Percentiles rank a stretch among this genome's conserved stretches.
Evolutionary conservation across 2,113 vertebrate species (phyloP).

Genomic region (Notarius lentiginosus): DNA sequence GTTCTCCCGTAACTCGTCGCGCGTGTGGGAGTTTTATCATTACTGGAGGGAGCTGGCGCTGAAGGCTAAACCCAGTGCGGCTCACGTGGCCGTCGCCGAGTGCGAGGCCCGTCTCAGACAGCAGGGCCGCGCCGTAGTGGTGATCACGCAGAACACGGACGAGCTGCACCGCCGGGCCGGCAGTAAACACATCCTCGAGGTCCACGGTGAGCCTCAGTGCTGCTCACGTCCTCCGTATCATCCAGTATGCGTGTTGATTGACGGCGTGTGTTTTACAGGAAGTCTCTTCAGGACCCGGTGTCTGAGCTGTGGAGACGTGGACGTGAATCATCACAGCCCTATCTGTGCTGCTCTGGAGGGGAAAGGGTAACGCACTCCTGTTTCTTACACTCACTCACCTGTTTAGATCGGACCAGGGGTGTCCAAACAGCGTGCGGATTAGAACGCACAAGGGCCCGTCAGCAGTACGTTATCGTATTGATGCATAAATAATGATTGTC

Average conservation of each 20-base stretch:
- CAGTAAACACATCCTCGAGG: constrained; percentile 85
- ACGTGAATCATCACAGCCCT: constrained; percentile 83
- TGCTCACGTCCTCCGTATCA: no score
- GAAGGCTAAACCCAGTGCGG: constrained; percentile 80
- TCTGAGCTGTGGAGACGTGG: constrained; percentile 83
- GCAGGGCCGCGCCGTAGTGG: constrained; percentile 82
- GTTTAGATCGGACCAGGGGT: neutral
- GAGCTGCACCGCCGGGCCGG: constrained; percentile 90
- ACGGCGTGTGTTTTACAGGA: constrained; percentile 69
- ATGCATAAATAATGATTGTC: neutral
- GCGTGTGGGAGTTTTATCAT: constrained; percentile 97
- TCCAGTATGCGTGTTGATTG: neutral
- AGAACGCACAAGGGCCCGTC: neutral
- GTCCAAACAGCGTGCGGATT: neutral
- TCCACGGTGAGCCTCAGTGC: constrained; percentile 81
- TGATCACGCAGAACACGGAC: constrained; percentile 94
- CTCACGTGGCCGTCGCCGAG: constrained; percentile 84
- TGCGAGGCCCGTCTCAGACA: constrained; percentile 83
- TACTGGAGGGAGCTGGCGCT: constrained; percentile 84
- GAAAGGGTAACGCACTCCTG: constrained; percentile 80
- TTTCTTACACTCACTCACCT: neutral
- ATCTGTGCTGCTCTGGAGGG: constrained; percentile 83
- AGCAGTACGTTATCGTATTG: no score
- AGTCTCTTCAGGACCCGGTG: constrained; percentile 94
- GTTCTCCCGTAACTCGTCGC: constrained; percentile 86